A percentile compares a stretch with the other conserved stretches of the same genome.
Conservation (phyloP, 2,797 vertebrate species). For the Gymnoscopelus microlampas region DNA sequence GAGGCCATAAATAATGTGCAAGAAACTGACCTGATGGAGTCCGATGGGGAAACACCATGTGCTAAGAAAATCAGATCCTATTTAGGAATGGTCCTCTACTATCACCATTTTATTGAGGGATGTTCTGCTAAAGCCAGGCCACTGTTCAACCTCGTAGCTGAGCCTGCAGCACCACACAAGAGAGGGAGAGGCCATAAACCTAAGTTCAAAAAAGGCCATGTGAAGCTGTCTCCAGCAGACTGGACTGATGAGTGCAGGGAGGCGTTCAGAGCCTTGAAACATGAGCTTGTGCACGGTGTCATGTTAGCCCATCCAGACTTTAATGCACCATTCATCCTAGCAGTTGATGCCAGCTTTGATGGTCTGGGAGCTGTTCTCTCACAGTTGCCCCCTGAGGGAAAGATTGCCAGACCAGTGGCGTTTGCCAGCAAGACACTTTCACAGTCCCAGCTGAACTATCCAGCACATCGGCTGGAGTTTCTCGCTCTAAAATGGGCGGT, state of each 20-base stretch:
- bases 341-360: slow-evolving; percentile 19
- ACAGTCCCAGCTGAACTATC: slow-evolving; percentile 27
- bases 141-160: slow-evolving; percentile 8
- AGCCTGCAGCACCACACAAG: not conserved
- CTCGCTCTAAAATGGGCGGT: slow-evolving; percentile 15
- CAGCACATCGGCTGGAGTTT: slow-evolving; percentile 16
- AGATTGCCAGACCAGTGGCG: slow-evolving; percentile 10
- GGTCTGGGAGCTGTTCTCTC: not conserved
- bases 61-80: slow-evolving; percentile 19
- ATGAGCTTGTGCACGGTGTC: slow-evolving; percentile 3
- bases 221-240: not conserved
- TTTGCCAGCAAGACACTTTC: slow-evolving; percentile 27
- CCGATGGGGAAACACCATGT: slow-evolving; percentile 13
- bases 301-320: slow-evolving; percentile 5
- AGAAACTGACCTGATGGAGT: slow-evolving; percentile 24
- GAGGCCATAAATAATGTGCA: slow-evolving; percentile 13
- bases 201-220: not conserved
- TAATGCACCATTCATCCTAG: not conserved
- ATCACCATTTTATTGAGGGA: slow-evolving; percentile 27
- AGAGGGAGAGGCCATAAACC: not conserved
- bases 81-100: slow-evolving; percentile 25
- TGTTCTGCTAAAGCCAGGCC: slow-evolving; percentile 9
- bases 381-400: slow-evolving; percentile 5
- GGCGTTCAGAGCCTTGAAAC: not conserved
- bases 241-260: slow-evolving; percentile 8